Base-by-base conservation (phyloP, 1,140 invertebrate genomes). In the Drosophila baimaii region DNA sequence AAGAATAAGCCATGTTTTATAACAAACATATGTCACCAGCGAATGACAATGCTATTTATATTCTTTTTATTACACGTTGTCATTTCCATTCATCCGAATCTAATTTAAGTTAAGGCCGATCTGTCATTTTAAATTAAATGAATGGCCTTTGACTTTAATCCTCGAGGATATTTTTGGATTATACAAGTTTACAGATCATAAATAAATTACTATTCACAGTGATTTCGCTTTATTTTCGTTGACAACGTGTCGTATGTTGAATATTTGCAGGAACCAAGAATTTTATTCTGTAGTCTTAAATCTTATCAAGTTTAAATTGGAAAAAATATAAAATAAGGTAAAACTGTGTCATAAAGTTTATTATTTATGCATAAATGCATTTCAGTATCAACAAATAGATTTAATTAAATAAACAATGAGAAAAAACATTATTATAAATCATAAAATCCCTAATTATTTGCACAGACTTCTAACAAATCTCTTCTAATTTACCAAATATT, bases 41-140 rank as follows among this genome's bases (percentile, higher is more conserved):
- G 44, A 41, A 68, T 64, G 46, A 69, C 21, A 52, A 29, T 15
- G 35, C 35, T 43, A 27, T 33, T 64, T 59, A 44, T 59, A 64
- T 43, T 65, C 3, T 5, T 37, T 41, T 31, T 17, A 39, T 49
- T 25, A 41, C 33, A 21, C 12, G 9, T 4, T 51, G 27, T 25
- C 44, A 51, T 43, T 23, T 43, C 37, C n/a, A 43, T 31, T 59
- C 15, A 23, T 29, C 13, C 6, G 37, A 41, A 17, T 33, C 15
- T 15, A 43, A 61, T 31, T 59, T 41, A 23, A 35, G 15, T 17
- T 27, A 19, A 55, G 2, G 0, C 15, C 12, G 29, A 17, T 19
- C 15, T 35, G 29, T 27, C 63, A 46, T 55, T 55, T 55, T 37
- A 39, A 29, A 55, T 27, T 27, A 21, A 37, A 27, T 54, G 13